A percentile compares a stretch with the other conserved stretches of the same genome.
These are phyloP conservation scores for Coregonus ussuriensis DNA, from an alignment of 2,797 vertebrate species.

Conservation along the genomic window DNA sequence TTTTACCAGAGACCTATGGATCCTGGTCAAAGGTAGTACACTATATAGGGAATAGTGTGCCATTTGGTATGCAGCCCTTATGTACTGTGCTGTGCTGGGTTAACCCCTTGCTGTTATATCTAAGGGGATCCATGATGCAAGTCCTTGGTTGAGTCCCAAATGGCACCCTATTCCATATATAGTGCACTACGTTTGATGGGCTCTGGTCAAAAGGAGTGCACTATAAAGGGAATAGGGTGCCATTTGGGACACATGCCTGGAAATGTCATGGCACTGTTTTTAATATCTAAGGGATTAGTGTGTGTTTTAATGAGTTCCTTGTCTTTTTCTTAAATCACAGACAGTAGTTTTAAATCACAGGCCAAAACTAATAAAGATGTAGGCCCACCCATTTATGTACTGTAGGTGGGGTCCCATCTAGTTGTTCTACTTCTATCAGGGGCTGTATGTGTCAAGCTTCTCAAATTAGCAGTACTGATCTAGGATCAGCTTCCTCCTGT, in stretches of 20 bases:
- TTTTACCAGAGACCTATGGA: not conserved
- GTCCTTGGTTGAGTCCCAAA: not conserved
- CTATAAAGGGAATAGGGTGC: not conserved
- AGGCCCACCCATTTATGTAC: slow-evolving; percentile 44
- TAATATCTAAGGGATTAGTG: slow-evolving; percentile 38
- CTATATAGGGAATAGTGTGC: not conserved
- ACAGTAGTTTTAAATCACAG: slow-evolving; percentile 15
- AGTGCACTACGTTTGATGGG: not conserved
- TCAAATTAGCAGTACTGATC: not conserved
- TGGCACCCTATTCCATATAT: not conserved
- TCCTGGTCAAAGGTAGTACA: not conserved
- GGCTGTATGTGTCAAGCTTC: not conserved
- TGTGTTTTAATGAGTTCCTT: slow-evolving; percentile 28
- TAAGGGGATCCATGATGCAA: slow-evolving; percentile 23
- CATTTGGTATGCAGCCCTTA: too few relatives aligned
- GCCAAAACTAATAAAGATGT: slow-evolving; percentile 33
- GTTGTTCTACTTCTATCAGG: not conserved
- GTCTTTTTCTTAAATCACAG: slow-evolving; percentile 10
- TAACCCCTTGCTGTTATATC: slow-evolving; percentile 50
- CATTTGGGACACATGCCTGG: not conserved
- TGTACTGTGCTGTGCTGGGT: slow-evolving; percentile 41
- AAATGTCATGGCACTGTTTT: slow-evolving; percentile 30
- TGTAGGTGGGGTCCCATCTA: slow-evolving; percentile 16
- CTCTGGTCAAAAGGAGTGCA: not conserved
- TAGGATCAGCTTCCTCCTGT: too few relatives aligned